Percentiles rank a stretch among this genome's conserved stretches.
Conservation (phyloP, 2,888 invertebrate species). For the Hirudinaria manillensis region DNA sequence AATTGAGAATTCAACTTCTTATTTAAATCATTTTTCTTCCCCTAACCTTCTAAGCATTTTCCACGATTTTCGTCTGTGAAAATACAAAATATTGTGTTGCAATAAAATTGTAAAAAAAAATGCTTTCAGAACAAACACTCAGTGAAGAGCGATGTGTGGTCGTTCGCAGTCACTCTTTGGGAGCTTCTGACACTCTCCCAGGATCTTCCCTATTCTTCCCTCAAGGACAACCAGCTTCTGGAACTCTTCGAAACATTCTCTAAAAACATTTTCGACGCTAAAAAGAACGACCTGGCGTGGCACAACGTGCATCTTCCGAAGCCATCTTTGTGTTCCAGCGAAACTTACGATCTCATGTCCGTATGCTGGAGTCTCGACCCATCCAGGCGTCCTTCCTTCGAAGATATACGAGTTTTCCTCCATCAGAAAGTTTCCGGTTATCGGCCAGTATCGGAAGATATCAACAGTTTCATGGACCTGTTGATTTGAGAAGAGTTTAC, state of each 20-base stretch:
- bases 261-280: slow-evolving; percentile 12
- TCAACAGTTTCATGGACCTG: background rate
- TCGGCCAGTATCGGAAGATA: slow-evolving; percentile 3
- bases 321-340: slow-evolving; percentile 13
- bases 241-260: background rate
- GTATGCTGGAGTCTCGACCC: slow-evolving; percentile 11
- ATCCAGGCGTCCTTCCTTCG: background rate
- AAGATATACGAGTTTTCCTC: slow-evolving; percentile 3
- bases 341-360: slow-evolving; percentile 19
- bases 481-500: background rate
- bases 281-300: background rate
- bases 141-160: slow-evolving; percentile 9
- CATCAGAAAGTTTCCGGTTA: slow-evolving; percentile 16
- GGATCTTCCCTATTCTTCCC: slow-evolving; percentile 14
- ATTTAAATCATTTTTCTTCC: too few species aligned
- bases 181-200: slow-evolving; percentile 16
- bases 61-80: too few species aligned
- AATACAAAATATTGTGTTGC: too few species aligned
- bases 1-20: too few species aligned
- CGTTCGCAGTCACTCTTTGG: slow-evolving; percentile 17
- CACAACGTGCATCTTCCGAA: background rate
- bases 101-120: too few species aligned
- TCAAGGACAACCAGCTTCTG: slow-evolving; percentile 9
- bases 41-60: too few species aligned
- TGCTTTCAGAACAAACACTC: slow-evolving; percentile 3